Conservation (phyloP, 2,113 vertebrate genomes). For the Callithrix jacchus region DNA sequence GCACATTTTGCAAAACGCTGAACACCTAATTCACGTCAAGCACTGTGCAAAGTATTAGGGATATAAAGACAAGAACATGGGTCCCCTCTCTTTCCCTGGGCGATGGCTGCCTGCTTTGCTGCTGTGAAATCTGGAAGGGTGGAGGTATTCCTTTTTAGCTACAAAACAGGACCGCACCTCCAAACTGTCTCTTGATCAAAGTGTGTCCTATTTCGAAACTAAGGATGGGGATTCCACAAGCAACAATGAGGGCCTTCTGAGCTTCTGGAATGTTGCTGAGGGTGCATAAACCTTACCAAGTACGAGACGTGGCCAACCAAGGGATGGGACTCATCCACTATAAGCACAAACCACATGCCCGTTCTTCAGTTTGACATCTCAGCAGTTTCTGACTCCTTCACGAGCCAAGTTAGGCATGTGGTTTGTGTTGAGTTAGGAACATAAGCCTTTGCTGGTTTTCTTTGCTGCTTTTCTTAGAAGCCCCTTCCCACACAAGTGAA, state of each 20-base stretch:
- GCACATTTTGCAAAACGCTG: slow-evolving; percentile 14
- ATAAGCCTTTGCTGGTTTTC: slow-evolving; percentile 15
- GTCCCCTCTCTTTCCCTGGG: background rate
- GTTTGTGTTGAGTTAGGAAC: slow-evolving; percentile 52
- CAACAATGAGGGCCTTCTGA: background rate
- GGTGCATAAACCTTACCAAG: background rate
- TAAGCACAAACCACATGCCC: slow-evolving; percentile 37
- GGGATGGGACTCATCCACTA: slow-evolving; percentile 30
- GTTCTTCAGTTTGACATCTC: slow-evolving; percentile 1
- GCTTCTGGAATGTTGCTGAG: slow-evolving; percentile 50
- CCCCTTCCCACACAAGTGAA: background rate
- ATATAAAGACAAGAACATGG: background rate
- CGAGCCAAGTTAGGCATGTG: slow-evolving; percentile 41
- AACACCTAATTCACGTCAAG: background rate
- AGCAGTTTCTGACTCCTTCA: slow-evolving; percentile 18
- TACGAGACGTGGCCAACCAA: background rate
- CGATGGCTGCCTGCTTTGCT: background rate
- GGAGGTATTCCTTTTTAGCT: background rate
- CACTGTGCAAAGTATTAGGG: background rate
- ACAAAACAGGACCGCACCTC: background rate
- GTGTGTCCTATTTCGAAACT: background rate
- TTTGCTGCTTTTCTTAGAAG: slow-evolving; percentile 50
- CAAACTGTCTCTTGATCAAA: background rate
- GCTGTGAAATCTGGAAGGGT: background rate
- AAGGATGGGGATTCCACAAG: background rate